These are phyloP conservation scores for Rhinolophus sinicus DNA, from an alignment of 2,113 vertebrate species.

Conservation along the genomic window DNA sequence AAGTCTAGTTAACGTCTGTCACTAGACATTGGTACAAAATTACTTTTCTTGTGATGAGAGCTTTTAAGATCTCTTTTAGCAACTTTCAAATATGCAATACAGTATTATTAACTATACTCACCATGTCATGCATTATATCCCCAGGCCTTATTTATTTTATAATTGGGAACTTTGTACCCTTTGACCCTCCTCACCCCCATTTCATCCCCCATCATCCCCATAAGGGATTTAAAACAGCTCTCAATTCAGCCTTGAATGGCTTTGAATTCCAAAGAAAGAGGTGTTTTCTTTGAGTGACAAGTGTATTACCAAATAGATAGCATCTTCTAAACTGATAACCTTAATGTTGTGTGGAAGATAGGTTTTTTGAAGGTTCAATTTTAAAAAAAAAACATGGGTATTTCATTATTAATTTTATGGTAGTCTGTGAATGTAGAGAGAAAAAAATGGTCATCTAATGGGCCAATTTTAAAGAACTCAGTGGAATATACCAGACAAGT, in stretches of 20 bases:
- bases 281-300: neutral
- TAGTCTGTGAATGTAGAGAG: neutral
- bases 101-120: neutral
- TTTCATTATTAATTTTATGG: neutral
- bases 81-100: neutral
- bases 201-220: fast-evolving
- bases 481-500: neutral
- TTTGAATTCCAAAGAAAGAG: conserved; percentile 45
- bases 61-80: neutral
- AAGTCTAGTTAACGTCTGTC: neutral
- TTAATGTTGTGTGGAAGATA: neutral
- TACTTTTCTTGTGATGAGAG: neutral
- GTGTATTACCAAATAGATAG: neutral
- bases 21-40: neutral
- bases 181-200: neutral
- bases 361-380: neutral
- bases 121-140: neutral
- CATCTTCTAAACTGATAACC: conserved; percentile 8
- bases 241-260: neutral
- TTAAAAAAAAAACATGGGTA: neutral
- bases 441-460: neutral
- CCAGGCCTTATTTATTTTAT: neutral
- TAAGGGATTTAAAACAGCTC: neutral
- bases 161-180: neutral
- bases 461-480: neutral